Percentiles rank a stretch among this genome's conserved stretches.
These are phyloP conservation scores for Pseudomyrmex concolor DNA, from an alignment of 1,140 invertebrate species.

Conservation along the genomic window DNA sequence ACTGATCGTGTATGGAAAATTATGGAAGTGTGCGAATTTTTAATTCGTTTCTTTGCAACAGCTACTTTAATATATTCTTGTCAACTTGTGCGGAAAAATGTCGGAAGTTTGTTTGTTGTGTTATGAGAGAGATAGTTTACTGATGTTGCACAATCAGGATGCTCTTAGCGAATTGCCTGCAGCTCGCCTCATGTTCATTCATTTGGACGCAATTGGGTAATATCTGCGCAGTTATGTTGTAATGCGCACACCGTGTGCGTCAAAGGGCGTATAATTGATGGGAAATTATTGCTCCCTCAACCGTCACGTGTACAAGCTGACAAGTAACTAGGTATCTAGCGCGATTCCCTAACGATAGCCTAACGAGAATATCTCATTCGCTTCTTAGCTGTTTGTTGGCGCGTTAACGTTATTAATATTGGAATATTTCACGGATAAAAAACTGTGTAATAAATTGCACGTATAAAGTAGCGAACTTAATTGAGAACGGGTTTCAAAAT, in stretches of 20 bases:
- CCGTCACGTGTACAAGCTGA: neutral
- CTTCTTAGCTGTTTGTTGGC: neutral
- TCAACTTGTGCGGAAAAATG: neutral
- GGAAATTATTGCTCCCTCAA: conserved; percentile 32
- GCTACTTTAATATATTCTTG: too few species aligned
- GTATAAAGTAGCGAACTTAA: too few species aligned
- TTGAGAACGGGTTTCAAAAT: too few species aligned
- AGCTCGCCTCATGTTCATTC: conserved; percentile 1
- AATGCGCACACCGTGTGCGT: neutral
- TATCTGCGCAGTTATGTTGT: conserved; percentile 32
- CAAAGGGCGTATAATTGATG: conserved; percentile 48
- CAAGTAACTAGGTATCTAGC: neutral
- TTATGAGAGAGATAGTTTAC: neutral
- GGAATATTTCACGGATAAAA: neutral
- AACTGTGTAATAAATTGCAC: too few species aligned
- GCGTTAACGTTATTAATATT: neutral
- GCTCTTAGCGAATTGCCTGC: neutral
- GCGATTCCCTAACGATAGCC: neutral
- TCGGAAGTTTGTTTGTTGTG: neutral
- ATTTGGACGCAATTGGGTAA: conserved; percentile 15
- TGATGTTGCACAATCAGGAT: neutral
- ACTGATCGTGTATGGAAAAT: too few species aligned
- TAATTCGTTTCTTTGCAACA: too few species aligned
- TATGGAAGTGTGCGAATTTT: too few species aligned
- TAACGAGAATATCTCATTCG: neutral